Evolutionary conservation across 1,140 invertebrate species (phyloP), one percentile per base, ranked within the genome.

Genomic region (Cydia pomonella): DNA sequence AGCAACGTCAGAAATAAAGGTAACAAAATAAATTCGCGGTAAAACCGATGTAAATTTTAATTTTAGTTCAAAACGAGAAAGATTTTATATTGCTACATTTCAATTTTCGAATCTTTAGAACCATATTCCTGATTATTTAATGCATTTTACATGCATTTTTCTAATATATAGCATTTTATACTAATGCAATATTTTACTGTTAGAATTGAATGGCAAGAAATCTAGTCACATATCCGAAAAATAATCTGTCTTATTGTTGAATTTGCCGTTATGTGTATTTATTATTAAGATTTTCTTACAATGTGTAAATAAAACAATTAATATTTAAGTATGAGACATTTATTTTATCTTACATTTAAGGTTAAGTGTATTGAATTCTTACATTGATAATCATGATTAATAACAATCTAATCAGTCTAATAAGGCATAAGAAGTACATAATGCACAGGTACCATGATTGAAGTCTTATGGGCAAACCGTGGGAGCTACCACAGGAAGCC

Each of bases 181-280:
- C 18, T 33, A 18, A 33, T 69, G 29, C 12, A 29, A 66, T 66
- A 66, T 33, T 50, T 23, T 59, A 59, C 53, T 33, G 63, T 66
- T 29, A 69, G 16, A 21, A 69, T 18, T 7, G 16, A 69, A 63
- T 63, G 62, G 27, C 10, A 33, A 38, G 64, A 69, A 9, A 38
- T 69, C 64, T 69, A 69, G 64, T 69, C 64, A 69, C 64, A 69
- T 69, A 69, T 69, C 64, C 64, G 64, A 69, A 69, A 69, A 69
- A 59, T 7, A 59, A 53, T 18, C 50, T 53, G 50, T 53, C 10
- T 59, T 33, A 69, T 38, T 33, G 16, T 69, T 33, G 29, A 69
- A 69, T 18, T 69, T 69, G 53, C n/a, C 21, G 53, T 33, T n/a
- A 64, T 64, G 7, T 66, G 5, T 69, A 38, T 33, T 69, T 69